These are phyloP conservation scores for Xiphorhynchus erythropygius DNA, from an alignment of 2,797 vertebrate genomes.

Conservation along the genomic window DNA sequence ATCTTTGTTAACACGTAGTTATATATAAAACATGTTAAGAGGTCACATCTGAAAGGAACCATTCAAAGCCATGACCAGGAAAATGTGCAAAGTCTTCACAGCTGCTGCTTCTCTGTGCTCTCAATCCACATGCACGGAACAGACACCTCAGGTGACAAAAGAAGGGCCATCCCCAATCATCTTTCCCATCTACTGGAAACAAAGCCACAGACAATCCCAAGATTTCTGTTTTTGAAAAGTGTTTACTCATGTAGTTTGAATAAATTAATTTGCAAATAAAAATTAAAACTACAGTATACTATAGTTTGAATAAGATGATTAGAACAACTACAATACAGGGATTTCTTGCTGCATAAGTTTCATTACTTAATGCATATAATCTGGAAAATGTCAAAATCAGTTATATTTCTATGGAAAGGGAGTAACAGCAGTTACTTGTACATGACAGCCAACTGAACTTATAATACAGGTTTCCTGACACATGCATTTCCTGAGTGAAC, in stretches of 20 bases:
- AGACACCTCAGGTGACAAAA: neutral
- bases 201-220: constrained; percentile 65
- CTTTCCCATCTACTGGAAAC: constrained; percentile 9
- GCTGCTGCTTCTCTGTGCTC: neutral
- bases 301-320: constrained; percentile 75
- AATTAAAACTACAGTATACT: constrained; percentile 79
- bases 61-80: neutral
- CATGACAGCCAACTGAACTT: constrained; percentile 74
- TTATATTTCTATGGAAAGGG: constrained; percentile 70
- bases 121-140: neutral
- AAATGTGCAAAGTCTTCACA: neutral
- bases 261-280: constrained; percentile 83
- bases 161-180: neutral
- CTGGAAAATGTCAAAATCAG: constrained; percentile 73
- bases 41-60: neutral
- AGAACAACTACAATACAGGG: constrained; percentile 77
- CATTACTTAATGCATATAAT: constrained; percentile 71
- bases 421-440: constrained; percentile 77
- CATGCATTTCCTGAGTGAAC: constrained; percentile 81
- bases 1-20: neutral
- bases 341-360: constrained; percentile 72
- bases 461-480: constrained; percentile 78
- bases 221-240: constrained; percentile 74
- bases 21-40: neutral
- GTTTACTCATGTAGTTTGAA: constrained; percentile 79